Evolutionary conservation across 2,888 invertebrate genomes (phyloP).

Genomic region (Andrena trimmerana): DNA sequence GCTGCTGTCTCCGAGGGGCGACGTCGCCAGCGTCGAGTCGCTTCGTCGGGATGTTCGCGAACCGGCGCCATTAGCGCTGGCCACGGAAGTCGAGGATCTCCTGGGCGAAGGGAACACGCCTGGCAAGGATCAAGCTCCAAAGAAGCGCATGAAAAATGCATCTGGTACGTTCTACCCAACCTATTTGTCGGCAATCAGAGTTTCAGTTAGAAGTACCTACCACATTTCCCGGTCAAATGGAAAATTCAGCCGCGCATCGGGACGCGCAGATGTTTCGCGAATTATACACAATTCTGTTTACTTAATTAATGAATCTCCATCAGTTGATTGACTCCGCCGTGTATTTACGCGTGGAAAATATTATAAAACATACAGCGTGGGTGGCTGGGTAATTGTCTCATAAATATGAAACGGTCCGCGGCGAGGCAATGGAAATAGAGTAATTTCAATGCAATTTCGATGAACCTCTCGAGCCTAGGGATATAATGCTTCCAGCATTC

Average conservation of each 20-base stretch:
- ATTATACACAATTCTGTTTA: slow-evolving; percentile 9
- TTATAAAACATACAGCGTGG: neutral
- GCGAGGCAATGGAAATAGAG: neutral
- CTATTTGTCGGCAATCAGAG: neutral
- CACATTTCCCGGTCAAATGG: too few species aligned
- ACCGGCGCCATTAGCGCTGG: slow-evolving; percentile 58
- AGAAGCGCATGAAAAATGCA: slow-evolving; percentile 70
- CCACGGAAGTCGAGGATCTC: slow-evolving; percentile 74
- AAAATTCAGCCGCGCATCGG: neutral
- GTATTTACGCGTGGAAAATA: neutral
- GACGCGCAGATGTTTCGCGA: neutral
- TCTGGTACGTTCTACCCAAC: slow-evolving; percentile 68
- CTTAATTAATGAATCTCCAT: neutral
- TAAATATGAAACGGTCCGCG: neutral
- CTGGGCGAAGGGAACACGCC: slow-evolving; percentile 72
- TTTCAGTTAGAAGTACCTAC: neutral
- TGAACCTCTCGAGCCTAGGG: too few species aligned
- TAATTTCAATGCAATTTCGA: too few species aligned
- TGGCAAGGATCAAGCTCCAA: slow-evolving; percentile 57
- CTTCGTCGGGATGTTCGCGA: slow-evolving; percentile 71
- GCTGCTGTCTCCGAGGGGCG: slow-evolving; percentile 55
- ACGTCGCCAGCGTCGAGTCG: slow-evolving; percentile 68
- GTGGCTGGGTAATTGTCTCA: neutral
- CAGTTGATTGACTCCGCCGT: neutral
- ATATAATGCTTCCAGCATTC: too few species aligned